Percentiles rank a stretch among this genome's conserved stretches.
phyloP scores from a whole-genome alignment of 1,140 invertebrate species.

The Bactericera cockerelli region DNA sequence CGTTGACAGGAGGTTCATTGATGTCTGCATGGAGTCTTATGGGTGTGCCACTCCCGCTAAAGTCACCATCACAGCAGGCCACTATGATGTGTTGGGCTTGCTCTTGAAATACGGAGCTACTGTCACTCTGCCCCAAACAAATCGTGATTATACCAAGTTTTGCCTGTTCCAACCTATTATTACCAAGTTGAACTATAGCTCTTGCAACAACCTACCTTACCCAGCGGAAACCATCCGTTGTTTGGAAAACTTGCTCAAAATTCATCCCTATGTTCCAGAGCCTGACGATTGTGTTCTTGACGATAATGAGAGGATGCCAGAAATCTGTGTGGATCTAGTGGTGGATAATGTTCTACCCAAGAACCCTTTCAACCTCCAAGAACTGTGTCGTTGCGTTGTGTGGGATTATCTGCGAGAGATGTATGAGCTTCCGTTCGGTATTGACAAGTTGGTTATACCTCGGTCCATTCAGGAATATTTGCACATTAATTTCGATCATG shows the following conservation, averaged over 20 bases:
- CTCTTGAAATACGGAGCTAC: slow-evolving; percentile 51
- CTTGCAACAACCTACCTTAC: background rate
- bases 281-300: background rate
- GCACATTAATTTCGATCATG: background rate
- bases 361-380: background rate
- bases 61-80: slow-evolving; percentile 49
- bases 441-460: background rate
- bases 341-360: background rate
- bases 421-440: slow-evolving; percentile 1
- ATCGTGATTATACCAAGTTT: slow-evolving; percentile 31
- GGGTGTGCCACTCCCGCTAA: slow-evolving; percentile 46
- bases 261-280: background rate
- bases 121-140: slow-evolving; percentile 27
- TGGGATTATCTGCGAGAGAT: background rate
- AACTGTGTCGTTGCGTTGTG: background rate
- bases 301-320: background rate
- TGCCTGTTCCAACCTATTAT: slow-evolving; percentile 20
- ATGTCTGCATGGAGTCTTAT: slow-evolving; percentile 61
- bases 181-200: slow-evolving; percentile 15
- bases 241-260: background rate
- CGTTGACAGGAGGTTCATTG: slow-evolving; percentile 40
- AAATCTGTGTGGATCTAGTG: background rate
- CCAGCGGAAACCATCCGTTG: background rate
- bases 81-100: slow-evolving; percentile 52
- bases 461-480: background rate